Percentiles rank a stretch among this genome's conserved stretches.
Evolutionary conservation across 30 jellyfish, hydroid and myxozoan genomes (phyloP).

Genomic region (Turritopsis rubra): DNA sequence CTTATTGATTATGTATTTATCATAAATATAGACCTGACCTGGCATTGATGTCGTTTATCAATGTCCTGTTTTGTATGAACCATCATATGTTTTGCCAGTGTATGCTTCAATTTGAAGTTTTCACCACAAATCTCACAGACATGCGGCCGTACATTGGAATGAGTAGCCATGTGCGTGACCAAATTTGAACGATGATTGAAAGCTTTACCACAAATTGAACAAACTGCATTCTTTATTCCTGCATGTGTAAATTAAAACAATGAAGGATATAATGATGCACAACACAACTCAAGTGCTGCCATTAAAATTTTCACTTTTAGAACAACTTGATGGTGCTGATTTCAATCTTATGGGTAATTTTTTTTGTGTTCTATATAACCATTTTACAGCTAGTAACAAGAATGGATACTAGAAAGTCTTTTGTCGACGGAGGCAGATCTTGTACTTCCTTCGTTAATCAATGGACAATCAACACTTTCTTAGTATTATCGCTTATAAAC

Average conservation of each 20-base stretch:
- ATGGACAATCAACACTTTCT: no score
- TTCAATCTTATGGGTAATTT: no score
- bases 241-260: background rate
- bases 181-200: conserved; percentile 40
- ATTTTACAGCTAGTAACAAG: no score
- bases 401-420: no score
- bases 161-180: conserved; percentile 48
- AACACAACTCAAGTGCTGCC: background rate
- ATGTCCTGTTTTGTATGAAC: conserved; percentile 40
- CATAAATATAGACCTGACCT: conserved; percentile 19
- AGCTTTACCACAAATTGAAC: conserved; percentile 38
- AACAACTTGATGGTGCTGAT: background rate
- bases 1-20: no score
- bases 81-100: conserved; percentile 44
- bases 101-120: conserved; percentile 35
- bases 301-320: background rate
- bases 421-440: no score
- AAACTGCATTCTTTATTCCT: conserved; percentile 37
- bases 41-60: conserved; percentile 39
- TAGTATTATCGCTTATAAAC: no score
- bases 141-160: conserved; percentile 38
- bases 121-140: conserved; percentile 36
- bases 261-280: no score
- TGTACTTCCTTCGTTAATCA: no score
- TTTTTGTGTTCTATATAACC: no score